Percentiles rank a stretch among this genome's conserved stretches.
Conservation (phyloP, 1,140 invertebrate species). For the Euura lappo region DNA sequence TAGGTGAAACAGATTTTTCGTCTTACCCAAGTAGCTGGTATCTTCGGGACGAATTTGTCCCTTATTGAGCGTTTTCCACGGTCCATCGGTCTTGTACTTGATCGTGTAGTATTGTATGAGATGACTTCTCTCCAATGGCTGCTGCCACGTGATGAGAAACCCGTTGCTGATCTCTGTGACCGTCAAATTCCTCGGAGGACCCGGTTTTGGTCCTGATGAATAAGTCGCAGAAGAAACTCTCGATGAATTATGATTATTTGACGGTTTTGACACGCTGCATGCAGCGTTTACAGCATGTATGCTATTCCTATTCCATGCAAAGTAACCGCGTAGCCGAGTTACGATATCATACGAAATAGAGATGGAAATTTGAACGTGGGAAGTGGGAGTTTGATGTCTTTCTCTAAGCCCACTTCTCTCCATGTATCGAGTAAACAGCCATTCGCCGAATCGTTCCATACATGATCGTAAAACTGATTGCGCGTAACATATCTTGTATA, state of each 20-base stretch:
- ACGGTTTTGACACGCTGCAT: too few species aligned
- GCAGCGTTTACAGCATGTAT: not conserved
- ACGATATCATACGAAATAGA: too few species aligned
- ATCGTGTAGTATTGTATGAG: constrained; percentile 90
- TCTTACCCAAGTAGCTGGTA: constrained; percentile 82
- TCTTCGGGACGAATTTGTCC: constrained; percentile 87
- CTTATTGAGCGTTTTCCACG: constrained; percentile 86
- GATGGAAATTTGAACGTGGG: too few species aligned
- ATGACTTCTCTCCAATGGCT: constrained; percentile 77
- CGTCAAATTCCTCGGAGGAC: constrained; percentile 85
- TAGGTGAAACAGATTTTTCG: not conserved
- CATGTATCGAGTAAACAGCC: too few species aligned
- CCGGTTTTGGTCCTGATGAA: constrained; percentile 82
- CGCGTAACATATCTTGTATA: not conserved
- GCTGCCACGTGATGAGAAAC: constrained; percentile 87
- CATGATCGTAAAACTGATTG: not conserved
- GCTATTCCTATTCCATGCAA: not conserved
- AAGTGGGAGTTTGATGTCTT: too few species aligned
- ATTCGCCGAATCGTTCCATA: too few species aligned
- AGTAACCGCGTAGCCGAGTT: not conserved
- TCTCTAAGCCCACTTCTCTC: too few species aligned
- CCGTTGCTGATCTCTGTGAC: constrained; percentile 86
- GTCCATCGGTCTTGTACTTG: constrained; percentile 86
- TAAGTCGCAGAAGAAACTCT: not conserved
- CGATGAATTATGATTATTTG: too few species aligned